Conservation (phyloP, 2,113 vertebrate species). For the Martes martes region DNA sequence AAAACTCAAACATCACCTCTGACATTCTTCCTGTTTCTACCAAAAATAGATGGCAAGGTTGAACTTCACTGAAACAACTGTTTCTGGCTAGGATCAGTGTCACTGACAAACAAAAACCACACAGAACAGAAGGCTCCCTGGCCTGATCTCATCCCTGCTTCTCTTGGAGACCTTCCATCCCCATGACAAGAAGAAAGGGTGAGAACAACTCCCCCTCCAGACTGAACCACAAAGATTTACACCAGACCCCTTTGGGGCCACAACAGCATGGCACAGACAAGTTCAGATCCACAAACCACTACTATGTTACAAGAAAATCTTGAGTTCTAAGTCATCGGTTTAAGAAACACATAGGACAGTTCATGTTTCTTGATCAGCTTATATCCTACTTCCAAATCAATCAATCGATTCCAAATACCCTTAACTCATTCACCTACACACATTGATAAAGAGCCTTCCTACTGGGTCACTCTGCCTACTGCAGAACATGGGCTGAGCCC, state of each 20-base stretch:
- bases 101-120: constrained; percentile 15
- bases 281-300: background rate
- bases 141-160: background rate
- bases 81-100: constrained; percentile 48
- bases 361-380: background rate
- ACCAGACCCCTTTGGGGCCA: background rate
- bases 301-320: background rate
- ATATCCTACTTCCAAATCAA: background rate
- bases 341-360: background rate
- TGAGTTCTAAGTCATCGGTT: background rate
- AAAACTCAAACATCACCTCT: constrained; percentile 48
- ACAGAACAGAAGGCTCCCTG: background rate
- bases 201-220: background rate
- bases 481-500: background rate
- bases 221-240: background rate
- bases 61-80: constrained; percentile 54
- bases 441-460: background rate
- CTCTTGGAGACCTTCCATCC: background rate
- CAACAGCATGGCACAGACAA: background rate
- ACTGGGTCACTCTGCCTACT: background rate
- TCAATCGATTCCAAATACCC: background rate
- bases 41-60: constrained; percentile 55
- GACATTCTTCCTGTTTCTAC: constrained; percentile 56
- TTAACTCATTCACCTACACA: background rate
- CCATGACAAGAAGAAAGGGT: background rate